Evolutionary conservation across 1,140 invertebrate genomes (phyloP), one percentile per base, ranked within the genome.

Genomic region (Caenorhabditis tropicalis): DNA sequence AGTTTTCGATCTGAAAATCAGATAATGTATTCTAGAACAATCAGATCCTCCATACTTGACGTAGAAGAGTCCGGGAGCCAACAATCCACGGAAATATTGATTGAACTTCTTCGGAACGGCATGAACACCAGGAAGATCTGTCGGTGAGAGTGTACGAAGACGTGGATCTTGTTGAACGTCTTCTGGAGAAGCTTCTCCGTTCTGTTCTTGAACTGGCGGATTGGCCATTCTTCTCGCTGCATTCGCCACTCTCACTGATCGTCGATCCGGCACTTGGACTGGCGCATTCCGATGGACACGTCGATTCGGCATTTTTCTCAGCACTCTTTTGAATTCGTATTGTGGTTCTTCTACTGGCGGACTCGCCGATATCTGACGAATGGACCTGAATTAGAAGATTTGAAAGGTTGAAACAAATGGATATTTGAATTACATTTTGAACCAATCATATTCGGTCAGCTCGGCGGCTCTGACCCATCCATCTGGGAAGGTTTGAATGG

Each of bases 401-500:
- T 19, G 21, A 3, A 36, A 70, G 19, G 2, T 29, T 16, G 19
- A 16, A 7, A 36, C n/a, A n/a, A n/a, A n/a, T 21, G 16, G 10
- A 2, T 0, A 10, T n/a, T 39, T 36, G 27, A 27, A 31, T 10
- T n/a, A 70, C 60, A 70, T 36, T 46, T n/a, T 24, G 0, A 10
- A 10, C 65, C 65, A 74, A n/a, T 46, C 65, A 10, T 74, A 43
- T n/a, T 39, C 65, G 29, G 12, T 74, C 36, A 74, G 21, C 15
- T 74, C 36, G n/a, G 65, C 27, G 36, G 65, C 65, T 74, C 65
- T 74, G 1, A n/a, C 12, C 65, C 65, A 74, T 74, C 65, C 65
- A 10, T 1, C 24, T 9, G 65, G 65, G 21, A 43, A 74, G 5
- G 19, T 12, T 74, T 74, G 65, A 29, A 74, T 43, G 24, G 65